phyloP scores from a whole-genome alignment of 2,797 vertebrate genomes.

The Lithobates sylvaticus region DNA sequence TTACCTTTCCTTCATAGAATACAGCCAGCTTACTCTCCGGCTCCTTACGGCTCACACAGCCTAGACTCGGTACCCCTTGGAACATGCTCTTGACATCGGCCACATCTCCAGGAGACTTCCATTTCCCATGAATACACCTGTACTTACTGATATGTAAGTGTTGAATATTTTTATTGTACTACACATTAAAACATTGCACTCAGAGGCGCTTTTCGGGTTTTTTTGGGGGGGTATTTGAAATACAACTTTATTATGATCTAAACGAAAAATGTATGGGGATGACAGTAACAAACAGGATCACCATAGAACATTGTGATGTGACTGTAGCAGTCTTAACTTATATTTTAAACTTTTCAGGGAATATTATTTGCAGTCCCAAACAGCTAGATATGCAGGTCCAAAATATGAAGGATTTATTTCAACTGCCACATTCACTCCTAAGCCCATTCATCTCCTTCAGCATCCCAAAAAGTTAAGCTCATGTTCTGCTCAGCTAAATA shows the following conservation, averaged over 20 bases:
- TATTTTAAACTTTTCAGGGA: slow-evolving; percentile 76
- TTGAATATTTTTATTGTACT: too few species aligned
- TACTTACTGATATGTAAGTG: too few species aligned
- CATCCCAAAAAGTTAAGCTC: slow-evolving; percentile 82
- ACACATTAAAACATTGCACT: too few species aligned
- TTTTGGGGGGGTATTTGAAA: slow-evolving; percentile 82
- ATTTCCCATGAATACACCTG: too few species aligned
- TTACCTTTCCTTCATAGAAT: too few species aligned
- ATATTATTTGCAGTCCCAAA: slow-evolving; percentile 80
- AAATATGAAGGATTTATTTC: slow-evolving; percentile 73
- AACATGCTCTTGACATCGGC: too few species aligned
- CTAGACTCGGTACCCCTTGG: too few species aligned
- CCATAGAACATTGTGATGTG: slow-evolving; percentile 78
- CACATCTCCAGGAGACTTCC: too few species aligned
- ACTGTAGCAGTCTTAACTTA: slow-evolving; percentile 80
- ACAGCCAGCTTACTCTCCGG: too few species aligned
- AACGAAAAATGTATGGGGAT: slow-evolving; percentile 82
- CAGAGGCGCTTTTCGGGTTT: too few species aligned
- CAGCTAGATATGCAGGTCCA: slow-evolving; percentile 82
- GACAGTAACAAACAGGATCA: slow-evolving; percentile 82
- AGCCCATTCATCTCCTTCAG: slow-evolving; percentile 84
- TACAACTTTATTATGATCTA: slow-evolving; percentile 87
- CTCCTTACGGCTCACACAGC: too few species aligned
- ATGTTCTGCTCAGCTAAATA: slow-evolving; percentile 83
- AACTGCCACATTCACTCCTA: slow-evolving; percentile 82